Evolutionary conservation across 92 coral and sea anemone species (phyloP).

Genomic region (Heteractis magnifica): DNA sequence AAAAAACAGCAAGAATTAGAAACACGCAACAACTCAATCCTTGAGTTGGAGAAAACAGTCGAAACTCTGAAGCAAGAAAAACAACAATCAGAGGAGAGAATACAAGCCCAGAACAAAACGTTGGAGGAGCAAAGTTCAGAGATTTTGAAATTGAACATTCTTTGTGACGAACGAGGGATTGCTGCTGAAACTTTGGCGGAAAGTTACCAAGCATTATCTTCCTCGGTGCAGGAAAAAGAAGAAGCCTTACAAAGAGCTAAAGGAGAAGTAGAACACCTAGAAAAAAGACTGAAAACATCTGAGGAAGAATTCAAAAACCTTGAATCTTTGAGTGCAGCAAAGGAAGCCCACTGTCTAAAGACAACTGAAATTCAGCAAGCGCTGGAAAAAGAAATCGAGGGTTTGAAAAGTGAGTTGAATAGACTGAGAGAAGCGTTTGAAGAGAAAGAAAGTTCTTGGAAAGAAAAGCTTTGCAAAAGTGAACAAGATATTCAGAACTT

Average conservation of each 20-base stretch:
- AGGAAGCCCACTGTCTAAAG: constrained; percentile 28
- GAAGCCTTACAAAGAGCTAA: constrained; percentile 67
- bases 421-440: constrained; percentile 37
- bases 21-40: constrained; percentile 16
- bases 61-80: constrained; percentile 50
- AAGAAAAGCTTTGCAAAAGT: constrained; percentile 31
- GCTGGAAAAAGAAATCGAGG: constrained; percentile 44
- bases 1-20: constrained; percentile 13
- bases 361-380: constrained; percentile 34
- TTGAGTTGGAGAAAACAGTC: constrained; percentile 38
- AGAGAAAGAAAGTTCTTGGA: constrained; percentile 41
- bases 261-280: constrained; percentile 49
- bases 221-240: constrained; percentile 64
- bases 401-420: constrained; percentile 38
- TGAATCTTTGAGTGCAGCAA: constrained; percentile 46
- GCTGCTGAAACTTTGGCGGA: constrained; percentile 43
- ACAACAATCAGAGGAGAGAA: constrained; percentile 47
- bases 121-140: constrained; percentile 53
- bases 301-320: constrained; percentile 55
- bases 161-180: constrained; percentile 39
- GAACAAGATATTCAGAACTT: constrained; percentile 69
- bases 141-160: constrained; percentile 45
- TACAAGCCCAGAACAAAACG: constrained; percentile 47
- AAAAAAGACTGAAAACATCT: constrained; percentile 48
- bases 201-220: constrained; percentile 54